Percentiles rank a stretch among this genome's conserved stretches.
phyloP scores from a whole-genome alignment of 2,888 invertebrate genomes.

The Agonum fuliginosum region DNA sequence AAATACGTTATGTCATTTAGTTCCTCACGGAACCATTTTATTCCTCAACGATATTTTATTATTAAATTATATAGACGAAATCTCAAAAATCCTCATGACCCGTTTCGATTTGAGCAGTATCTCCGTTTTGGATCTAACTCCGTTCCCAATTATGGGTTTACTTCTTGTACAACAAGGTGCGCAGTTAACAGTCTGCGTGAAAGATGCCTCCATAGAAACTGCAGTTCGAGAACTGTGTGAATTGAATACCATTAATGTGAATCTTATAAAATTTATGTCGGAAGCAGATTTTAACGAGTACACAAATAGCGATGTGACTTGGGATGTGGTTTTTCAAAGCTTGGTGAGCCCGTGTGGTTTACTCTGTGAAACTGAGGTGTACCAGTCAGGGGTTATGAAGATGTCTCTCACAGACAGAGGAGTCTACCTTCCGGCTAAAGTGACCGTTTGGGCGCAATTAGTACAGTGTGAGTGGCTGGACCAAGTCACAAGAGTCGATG shows the following conservation, averaged over 20 bases:
- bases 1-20: not conserved
- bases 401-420: constrained; percentile 67
- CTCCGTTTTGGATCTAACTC: constrained; percentile 76
- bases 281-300: constrained; percentile 28
- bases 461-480: constrained; percentile 78
- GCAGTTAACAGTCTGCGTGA: constrained; percentile 73
- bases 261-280: constrained; percentile 65
- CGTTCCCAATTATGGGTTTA: constrained; percentile 80
- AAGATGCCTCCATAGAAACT: constrained; percentile 69
- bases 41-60: constrained; percentile 66
- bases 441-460: constrained; percentile 76
- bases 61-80: constrained; percentile 71
- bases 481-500: constrained; percentile 76
- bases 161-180: constrained; percentile 75
- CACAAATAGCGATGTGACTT: constrained; percentile 67
- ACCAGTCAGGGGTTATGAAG: constrained; percentile 68
- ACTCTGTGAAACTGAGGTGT: constrained; percentile 71
- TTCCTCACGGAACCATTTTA: constrained; percentile 65
- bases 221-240: constrained; percentile 73
- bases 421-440: constrained; percentile 71
- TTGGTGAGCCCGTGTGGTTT: constrained; percentile 77
- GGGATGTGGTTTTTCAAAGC: constrained; percentile 76
- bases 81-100: constrained; percentile 70
- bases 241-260: constrained; percentile 71
- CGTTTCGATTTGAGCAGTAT: constrained; percentile 70